Base-by-base conservation (phyloP, 2,888 invertebrate species). In the Anthophora plumipes region DNA sequence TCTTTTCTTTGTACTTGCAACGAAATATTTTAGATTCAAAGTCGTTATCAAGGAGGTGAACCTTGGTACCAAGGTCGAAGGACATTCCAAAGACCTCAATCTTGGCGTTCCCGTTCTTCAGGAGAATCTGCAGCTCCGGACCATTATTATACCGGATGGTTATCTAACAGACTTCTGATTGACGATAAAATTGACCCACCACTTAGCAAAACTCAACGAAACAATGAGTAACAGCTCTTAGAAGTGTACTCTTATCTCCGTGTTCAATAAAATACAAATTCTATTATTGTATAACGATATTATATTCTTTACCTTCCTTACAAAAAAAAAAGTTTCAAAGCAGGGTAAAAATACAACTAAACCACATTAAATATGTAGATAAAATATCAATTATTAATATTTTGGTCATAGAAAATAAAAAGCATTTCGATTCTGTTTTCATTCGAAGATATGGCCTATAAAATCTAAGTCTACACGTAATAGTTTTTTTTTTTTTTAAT, bases 171-270 rank as follows among this genome's bases (percentile, higher is more conserved):
- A 66, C 80, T 64, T 0, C 17, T 80, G 9, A 76, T 91, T 11
- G 90, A 90, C 70, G 91, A 91, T 71, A 91, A 91, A 77, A 90
- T 91, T 52, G 88, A 85, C 39, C 74, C 85, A 20, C 90, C 91
- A 41, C 76, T 91, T 20, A 89, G 89, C 43, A 85, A 83, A 77
- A 88, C 90, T 25, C 80, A 78, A 60, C 14, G 59, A 9, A 77
- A 31, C 20, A 60, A 77, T 25, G 22, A 84, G 20, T 78, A 52
- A 63, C 20, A 31, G 4, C 31, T 46, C 12, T 50, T 31, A 7
- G 31, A 31, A 59, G 43, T 17, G 25, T n/a, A n/a, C n/a, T n/a
- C n/a, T 31, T 46, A 20, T 64, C 25, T 25, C 50, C 11, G 2
- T 50, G 31, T 66, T 41, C n/a, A 67, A 61, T 71, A 70, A 80